These are phyloP conservation scores for Bothrops jararaca DNA, from an alignment of 2,113 vertebrate genomes.

Conservation along the genomic window DNA sequence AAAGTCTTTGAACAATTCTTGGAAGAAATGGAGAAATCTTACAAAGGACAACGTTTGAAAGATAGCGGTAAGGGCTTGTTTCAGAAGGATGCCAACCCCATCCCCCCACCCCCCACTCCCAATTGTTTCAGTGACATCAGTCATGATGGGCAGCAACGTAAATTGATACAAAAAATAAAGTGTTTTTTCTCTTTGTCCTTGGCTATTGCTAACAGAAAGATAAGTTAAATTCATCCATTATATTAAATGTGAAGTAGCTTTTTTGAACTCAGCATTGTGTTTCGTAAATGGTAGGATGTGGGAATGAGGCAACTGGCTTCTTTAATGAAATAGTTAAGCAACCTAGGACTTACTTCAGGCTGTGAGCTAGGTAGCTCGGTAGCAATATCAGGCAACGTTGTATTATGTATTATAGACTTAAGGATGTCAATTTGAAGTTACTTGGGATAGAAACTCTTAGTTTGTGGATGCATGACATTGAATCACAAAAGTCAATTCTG, in stretches of 20 bases:
- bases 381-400: not conserved
- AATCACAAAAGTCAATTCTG: not conserved
- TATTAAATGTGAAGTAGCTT: not conserved
- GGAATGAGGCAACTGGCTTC: not conserved
- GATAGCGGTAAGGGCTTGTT: conserved; percentile 78
- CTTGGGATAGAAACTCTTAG: not conserved
- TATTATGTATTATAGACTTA: not conserved
- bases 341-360: not conserved
- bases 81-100: not conserved
- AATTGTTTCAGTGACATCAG: not conserved
- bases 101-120: no score
- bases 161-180: not conserved
- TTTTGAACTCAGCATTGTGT: not conserved
- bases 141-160: not conserved
- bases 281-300: not conserved
- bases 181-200: not conserved
- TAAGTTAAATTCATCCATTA: not conserved
- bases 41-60: conserved; percentile 79
- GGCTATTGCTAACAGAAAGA: not conserved
- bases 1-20: conserved; percentile 87
- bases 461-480: not conserved
- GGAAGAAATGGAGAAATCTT: conserved; percentile 77
- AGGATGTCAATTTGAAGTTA: not conserved
- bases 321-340: not conserved
- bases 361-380: not conserved